Percentiles rank a stretch among this genome's conserved stretches.
These are phyloP conservation scores for Alaudala cheleensis DNA, from an alignment of 2,113 vertebrate genomes.

Conservation along the genomic window DNA sequence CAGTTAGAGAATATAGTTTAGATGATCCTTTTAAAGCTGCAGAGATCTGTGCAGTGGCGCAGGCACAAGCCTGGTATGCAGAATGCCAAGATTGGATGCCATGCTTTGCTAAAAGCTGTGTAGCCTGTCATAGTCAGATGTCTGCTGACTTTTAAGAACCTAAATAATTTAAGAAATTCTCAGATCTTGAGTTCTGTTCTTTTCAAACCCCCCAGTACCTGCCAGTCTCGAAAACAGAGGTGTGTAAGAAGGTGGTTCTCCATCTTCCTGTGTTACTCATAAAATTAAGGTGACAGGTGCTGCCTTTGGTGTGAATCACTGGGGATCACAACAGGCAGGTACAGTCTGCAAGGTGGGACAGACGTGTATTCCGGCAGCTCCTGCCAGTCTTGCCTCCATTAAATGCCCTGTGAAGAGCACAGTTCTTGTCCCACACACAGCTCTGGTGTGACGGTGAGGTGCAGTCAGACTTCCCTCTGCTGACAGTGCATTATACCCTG, in stretches of 20 bases:
- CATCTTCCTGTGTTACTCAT: neutral
- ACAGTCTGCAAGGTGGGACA: neutral
- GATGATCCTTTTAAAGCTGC: neutral
- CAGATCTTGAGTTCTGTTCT: neutral
- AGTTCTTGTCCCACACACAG: neutral
- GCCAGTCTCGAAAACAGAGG: neutral
- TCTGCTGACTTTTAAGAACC: neutral
- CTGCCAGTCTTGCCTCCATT: neutral
- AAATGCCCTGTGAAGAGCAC: neutral
- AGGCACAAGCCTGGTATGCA: neutral
- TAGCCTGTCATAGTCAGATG: neutral
- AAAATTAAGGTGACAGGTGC: neutral
- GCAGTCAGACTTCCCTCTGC: neutral
- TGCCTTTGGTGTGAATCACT: neutral
- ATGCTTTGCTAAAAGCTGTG: neutral
- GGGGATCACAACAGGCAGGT: neutral
- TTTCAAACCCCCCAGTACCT: neutral
- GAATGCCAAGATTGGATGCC: neutral
- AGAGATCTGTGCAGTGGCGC: neutral
- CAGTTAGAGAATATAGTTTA: neutral
- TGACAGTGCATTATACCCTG: accelerated
- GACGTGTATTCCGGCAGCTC: neutral
- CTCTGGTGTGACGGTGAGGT: neutral
- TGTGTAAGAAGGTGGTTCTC: neutral
- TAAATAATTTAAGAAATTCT: neutral